These are phyloP conservation scores for Sinotaia quadrata DNA, from an alignment of 2,888 invertebrate species.

Conservation along the genomic window DNA sequence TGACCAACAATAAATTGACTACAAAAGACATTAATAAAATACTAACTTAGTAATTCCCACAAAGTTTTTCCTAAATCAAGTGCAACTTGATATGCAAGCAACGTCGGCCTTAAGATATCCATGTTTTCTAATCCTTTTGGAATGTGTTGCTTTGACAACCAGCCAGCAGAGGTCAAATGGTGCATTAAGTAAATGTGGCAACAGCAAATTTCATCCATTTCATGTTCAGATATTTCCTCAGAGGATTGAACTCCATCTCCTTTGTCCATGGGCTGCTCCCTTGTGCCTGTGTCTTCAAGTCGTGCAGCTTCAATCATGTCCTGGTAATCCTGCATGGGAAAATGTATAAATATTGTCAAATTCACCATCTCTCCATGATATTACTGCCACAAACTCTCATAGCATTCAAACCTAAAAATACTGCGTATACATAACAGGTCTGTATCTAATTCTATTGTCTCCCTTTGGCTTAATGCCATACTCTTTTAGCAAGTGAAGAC, in stretches of 20 bases:
- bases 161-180: slow-evolving; percentile 48
- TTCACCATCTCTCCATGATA: no score
- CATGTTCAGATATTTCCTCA: slow-evolving; percentile 32
- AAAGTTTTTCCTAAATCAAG: slow-evolving; percentile 43
- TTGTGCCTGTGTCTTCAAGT: slow-evolving; percentile 50
- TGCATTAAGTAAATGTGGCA: slow-evolving; percentile 54
- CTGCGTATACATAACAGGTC: no score
- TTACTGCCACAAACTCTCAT: no score
- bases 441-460: no score
- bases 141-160: slow-evolving; percentile 41
- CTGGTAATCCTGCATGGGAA: slow-evolving; percentile 69
- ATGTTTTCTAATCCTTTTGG: slow-evolving; percentile 20
- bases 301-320: slow-evolving; percentile 62
- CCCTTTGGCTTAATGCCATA: no score
- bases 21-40: not conserved
- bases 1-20: no score
- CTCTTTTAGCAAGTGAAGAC: no score
- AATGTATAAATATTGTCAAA: no score
- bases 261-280: slow-evolving; percentile 9
- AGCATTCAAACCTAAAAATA: no score
- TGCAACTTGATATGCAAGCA: slow-evolving; percentile 56
- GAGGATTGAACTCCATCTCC: not conserved
- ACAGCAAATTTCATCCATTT: slow-evolving; percentile 52
- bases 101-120: slow-evolving; percentile 48
- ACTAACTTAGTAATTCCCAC: slow-evolving; percentile 44